Conservation (phyloP, 30 jellyfish, hydroid and myxozoan species). For the Nemopilema nomurai region DNA sequence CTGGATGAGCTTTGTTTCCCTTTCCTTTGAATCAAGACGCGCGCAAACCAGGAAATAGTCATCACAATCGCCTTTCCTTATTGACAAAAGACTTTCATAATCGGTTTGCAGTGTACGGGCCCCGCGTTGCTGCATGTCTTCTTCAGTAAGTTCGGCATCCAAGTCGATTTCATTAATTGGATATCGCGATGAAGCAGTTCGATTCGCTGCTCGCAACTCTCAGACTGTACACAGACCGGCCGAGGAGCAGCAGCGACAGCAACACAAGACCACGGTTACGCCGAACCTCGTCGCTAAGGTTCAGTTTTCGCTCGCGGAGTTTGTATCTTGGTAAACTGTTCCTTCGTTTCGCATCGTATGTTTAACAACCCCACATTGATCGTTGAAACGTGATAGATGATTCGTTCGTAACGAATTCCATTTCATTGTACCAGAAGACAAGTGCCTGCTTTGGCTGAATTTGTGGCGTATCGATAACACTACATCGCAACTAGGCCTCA, state of each 20-base stretch:
- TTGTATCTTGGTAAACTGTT: slow-evolving; percentile 26
- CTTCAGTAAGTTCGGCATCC: not conserved
- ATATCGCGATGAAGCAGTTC: slow-evolving; percentile 22
- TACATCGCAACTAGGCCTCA: too few relatives aligned
- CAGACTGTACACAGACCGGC: slow-evolving; percentile 10
- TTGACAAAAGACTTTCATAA: not conserved
- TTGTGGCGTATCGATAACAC: too few relatives aligned
- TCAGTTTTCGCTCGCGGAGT: slow-evolving; percentile 36
- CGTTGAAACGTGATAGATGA: too few relatives aligned
- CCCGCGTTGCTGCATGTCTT: not conserved
- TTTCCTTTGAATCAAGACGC: not conserved
- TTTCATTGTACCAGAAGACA: too few relatives aligned
- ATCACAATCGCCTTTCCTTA: not conserved
- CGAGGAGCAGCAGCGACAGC: slow-evolving; percentile 6
- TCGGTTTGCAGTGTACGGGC: not conserved
- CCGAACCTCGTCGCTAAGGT: slow-evolving; percentile 27
- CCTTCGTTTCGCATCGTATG: not conserved
- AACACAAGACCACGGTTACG: slow-evolving; percentile 6
- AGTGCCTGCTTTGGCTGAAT: too few relatives aligned
- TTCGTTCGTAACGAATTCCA: too few relatives aligned
- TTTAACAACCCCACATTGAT: not conserved
- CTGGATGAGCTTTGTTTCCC: not conserved
- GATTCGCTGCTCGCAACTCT: slow-evolving; percentile 29
- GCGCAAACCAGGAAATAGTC: not conserved
- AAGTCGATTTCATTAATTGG: not conserved